phyloP scores from a whole-genome alignment of 1,140 invertebrate species.

The Pogonus chalceus region DNA sequence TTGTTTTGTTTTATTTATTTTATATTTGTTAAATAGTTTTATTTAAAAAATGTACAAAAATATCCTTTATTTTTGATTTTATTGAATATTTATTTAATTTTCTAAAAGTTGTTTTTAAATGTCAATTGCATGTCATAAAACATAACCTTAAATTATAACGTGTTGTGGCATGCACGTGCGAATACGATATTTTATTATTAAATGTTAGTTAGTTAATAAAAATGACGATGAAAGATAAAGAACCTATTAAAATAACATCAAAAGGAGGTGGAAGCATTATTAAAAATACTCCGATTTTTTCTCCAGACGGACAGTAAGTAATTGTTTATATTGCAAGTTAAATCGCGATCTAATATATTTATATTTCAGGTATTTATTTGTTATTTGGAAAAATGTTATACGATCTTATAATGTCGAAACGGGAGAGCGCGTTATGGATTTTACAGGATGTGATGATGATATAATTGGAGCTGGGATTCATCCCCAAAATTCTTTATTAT shows the following conservation, averaged over 20 bases:
- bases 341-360: slow-evolving; percentile 9
- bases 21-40: too few species aligned
- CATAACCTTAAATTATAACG: background rate
- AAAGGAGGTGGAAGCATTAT: slow-evolving; percentile 49
- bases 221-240: background rate
- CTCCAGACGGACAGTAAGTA: slow-evolving; percentile 51
- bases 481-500: slow-evolving; percentile 34
- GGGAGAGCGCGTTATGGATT: slow-evolving; percentile 42
- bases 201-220: background rate
- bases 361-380: slow-evolving; percentile 42
- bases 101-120: too few species aligned
- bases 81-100: too few species aligned
- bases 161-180: background rate
- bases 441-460: slow-evolving; percentile 37
- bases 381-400: slow-evolving; percentile 43
- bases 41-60: too few species aligned
- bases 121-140: background rate
- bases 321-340: slow-evolving; percentile 11
- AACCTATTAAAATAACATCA: slow-evolving; percentile 20
- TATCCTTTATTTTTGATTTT: too few species aligned
- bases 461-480: slow-evolving; percentile 40
- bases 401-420: slow-evolving; percentile 47
- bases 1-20: too few species aligned
- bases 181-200: too few species aligned
- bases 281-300: slow-evolving; percentile 48